Evolutionary conservation across 1,140 invertebrate genomes (phyloP).

Genomic region (Pemphigus obesinymphae): DNA sequence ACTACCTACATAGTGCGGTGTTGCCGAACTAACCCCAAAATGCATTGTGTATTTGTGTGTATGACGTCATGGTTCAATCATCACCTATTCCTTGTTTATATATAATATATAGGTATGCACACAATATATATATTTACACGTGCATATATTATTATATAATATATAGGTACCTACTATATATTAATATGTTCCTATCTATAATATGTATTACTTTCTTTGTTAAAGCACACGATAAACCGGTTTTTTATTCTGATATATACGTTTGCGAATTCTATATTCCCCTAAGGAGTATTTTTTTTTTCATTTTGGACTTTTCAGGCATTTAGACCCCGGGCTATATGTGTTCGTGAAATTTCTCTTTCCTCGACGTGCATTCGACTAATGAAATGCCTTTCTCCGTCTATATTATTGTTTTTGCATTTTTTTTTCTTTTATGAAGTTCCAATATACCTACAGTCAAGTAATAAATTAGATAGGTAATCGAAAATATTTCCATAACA

Average conservation of each 20-base stretch:
- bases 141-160: no score
- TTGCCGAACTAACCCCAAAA: conserved; percentile 25
- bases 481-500: no score
- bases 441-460: no score
- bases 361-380: not conserved
- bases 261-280: not conserved
- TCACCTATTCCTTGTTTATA: not conserved
- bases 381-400: not conserved
- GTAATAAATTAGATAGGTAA: no score
- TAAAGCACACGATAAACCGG: not conserved
- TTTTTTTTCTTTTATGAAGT: no score
- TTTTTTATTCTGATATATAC: not conserved
- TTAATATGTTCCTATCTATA: not conserved
- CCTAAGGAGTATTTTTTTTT: not conserved
- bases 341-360: not conserved
- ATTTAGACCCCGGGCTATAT: not conserved
- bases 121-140: not conserved
- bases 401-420: not conserved
- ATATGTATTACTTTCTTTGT: not conserved
- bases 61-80: conserved; percentile 35
- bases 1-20: not conserved
- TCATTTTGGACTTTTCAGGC: not conserved
- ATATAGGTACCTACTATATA: not conserved
- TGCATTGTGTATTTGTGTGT: not conserved
- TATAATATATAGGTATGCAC: no score